Conservation (phyloP, 2,797 vertebrate genomes). For the Chrosomus eos region DNA sequence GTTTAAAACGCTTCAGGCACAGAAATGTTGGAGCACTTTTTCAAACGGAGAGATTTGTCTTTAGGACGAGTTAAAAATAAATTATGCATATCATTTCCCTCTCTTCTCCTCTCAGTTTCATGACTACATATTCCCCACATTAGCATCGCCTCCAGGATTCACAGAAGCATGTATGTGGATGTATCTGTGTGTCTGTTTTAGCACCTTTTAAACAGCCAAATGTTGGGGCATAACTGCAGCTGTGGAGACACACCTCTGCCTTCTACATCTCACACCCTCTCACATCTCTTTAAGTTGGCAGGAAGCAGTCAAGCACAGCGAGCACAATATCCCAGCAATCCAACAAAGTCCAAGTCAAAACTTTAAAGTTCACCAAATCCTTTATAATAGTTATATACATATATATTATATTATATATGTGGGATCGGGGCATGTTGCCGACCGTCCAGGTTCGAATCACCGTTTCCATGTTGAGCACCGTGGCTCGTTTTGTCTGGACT, state of each 20-base stretch:
- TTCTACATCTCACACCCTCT: constrained; percentile 9
- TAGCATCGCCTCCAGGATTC: constrained; percentile 40
- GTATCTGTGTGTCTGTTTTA: neutral
- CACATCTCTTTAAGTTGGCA: constrained; percentile 39
- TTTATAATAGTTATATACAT: neutral
- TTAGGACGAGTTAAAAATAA: constrained; percentile 85
- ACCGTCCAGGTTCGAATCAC: neutral
- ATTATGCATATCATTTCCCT: constrained; percentile 85
- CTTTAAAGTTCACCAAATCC: neutral
- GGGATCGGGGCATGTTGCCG: neutral
- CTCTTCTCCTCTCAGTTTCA: constrained; percentile 69
- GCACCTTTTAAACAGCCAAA: constrained; percentile 11
- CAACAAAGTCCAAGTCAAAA: constrained; percentile 3
- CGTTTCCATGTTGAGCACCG: neutral
- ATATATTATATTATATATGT: too few relatives aligned
- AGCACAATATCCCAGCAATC: neutral
- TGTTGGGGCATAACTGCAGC: constrained; percentile 46
- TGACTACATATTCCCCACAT: constrained; percentile 46
- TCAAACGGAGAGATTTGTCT: constrained; percentile 83
- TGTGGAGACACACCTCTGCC: constrained; percentile 55
- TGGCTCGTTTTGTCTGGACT: neutral
- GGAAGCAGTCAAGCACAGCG: neutral
- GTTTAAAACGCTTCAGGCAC: constrained; percentile 81
- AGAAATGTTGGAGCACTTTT: constrained; percentile 82
- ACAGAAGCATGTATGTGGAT: neutral